Evolutionary conservation across 2,797 vertebrate genomes (phyloP), one percentile per base, ranked within the genome.

Genomic region (Mormyrops attenuatus): DNA sequence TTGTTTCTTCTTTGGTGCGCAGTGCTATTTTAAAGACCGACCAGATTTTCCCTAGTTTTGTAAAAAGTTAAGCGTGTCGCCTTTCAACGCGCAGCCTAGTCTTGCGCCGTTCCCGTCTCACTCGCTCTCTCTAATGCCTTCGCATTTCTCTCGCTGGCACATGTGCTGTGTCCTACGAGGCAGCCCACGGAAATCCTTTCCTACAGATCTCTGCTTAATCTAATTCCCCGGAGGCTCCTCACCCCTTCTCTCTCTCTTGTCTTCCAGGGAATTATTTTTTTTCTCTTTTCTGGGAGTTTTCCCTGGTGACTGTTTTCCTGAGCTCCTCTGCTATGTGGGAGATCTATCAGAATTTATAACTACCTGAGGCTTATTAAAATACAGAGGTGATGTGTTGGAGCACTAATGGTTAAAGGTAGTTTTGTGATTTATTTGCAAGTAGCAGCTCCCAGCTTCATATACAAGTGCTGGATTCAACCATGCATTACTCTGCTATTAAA

Each of bases 131-230:
- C 38, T 84, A 22, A 55, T 6, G 26, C 30, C 52, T 17, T 22
- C 17, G 9, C 49, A 20, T 15, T 2, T 55, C 52, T 53, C n/a
- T 87, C 85, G 7, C 9, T 30, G 22, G 50, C 30, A 55, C 85
- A 38, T 17, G 22, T 55, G 52, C 85, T 38, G 26, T 26, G 22
- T 53, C 52, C 49, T 87, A 30, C 6, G 17, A 53, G 44, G 41
- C 47, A 55, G 85, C 47, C 26, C 6, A 26, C 50, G 50, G 85
- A 86, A 53, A 53, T 30, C 52, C 85, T 34, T 57, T 52, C 50
- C 85, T 87, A 34, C 26, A 30, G 85, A 87, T 87, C 49, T 26
- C 50, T 34, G 85, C 50, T 87, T 87, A 52, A 87, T 87, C 85
- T 87, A 13, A 34, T 34, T 87, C 85, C 50, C 85, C 9, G 3